A percentile compares a stretch with the other conserved stretches of the same genome.
Evolutionary conservation across 2,113 vertebrate genomes (phyloP).

Genomic region (Capreolus pygargus): DNA sequence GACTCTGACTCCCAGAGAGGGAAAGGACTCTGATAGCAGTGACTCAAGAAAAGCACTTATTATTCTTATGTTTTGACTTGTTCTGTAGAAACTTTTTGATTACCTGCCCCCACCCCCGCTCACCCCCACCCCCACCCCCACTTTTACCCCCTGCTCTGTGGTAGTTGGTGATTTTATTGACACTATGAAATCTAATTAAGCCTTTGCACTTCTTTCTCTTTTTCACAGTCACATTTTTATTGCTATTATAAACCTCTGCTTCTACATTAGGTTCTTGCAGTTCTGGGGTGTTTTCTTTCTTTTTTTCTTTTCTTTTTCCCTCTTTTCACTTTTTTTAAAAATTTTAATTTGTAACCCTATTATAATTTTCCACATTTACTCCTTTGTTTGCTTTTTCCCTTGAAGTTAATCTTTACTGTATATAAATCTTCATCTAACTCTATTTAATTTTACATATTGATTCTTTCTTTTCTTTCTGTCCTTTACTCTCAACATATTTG

Average conservation of each 20-base stretch:
- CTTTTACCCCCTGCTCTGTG: neutral
- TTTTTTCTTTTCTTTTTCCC: too few species aligned
- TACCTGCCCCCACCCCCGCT: too few species aligned
- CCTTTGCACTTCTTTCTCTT: neutral
- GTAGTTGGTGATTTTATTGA: neutral
- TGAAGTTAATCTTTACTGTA: neutral
- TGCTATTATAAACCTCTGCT: neutral
- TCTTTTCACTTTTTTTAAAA: neutral
- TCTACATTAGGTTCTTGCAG: neutral
- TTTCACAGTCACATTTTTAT: neutral
- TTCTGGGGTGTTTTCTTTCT: neutral
- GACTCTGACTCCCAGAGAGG: neutral
- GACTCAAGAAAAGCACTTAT: neutral
- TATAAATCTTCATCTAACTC: neutral
- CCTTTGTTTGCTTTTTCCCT: neutral
- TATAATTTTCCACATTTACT: neutral
- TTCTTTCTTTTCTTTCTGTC: neutral
- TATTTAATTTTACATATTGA: neutral
- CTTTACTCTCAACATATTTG: neutral
- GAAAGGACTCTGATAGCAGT: neutral
- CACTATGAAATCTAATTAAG: neutral
- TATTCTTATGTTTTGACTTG: neutral
- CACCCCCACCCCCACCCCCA: rapidly evolving
- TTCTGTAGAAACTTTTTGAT: neutral
- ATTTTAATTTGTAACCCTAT: rapidly evolving